Percentiles rank a stretch among this genome's conserved stretches.
phyloP scores from a whole-genome alignment of 30 jellyfish, hydroid and myxozoan species.

The Nemopilema nomurai region DNA sequence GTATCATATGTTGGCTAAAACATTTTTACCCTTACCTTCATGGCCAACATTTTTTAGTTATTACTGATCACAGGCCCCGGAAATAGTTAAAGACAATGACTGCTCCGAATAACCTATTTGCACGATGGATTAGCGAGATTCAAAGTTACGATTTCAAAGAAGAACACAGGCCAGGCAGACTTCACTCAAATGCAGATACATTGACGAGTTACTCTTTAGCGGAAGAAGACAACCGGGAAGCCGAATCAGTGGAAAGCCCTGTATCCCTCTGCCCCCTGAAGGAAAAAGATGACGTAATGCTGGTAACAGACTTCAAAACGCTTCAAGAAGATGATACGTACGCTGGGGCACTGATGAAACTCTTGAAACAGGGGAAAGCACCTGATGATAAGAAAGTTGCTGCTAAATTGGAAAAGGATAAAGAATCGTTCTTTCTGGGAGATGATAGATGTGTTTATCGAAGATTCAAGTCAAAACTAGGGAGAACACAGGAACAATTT shows the following conservation, averaged over 20 bases:
- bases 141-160: constrained; percentile 55
- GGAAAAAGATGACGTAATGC: background rate
- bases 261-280: background rate
- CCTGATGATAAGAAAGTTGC: constrained; percentile 38
- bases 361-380: background rate
- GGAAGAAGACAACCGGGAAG: constrained; percentile 41
- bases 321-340: constrained; percentile 37
- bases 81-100: constrained; percentile 57
- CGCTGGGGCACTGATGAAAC: constrained; percentile 37
- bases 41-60: constrained; percentile 51
- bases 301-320: constrained; percentile 1
- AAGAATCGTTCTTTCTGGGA: constrained; percentile 25
- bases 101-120: constrained; percentile 61
- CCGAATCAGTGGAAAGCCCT: background rate
- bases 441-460: constrained; percentile 48
- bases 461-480: constrained; percentile 23
- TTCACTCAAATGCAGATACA: constrained; percentile 53
- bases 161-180: constrained; percentile 60
- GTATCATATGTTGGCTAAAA: constrained; percentile 56
- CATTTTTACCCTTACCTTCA: constrained; percentile 60
- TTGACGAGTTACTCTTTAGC: constrained; percentile 51
- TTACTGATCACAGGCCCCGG: constrained; percentile 57
- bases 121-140: constrained; percentile 66
- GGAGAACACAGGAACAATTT: constrained; percentile 39
- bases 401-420: constrained; percentile 21